Conservation (phyloP, 2,797 vertebrate genomes). For the Pseudomugil gertrudae region DNA sequence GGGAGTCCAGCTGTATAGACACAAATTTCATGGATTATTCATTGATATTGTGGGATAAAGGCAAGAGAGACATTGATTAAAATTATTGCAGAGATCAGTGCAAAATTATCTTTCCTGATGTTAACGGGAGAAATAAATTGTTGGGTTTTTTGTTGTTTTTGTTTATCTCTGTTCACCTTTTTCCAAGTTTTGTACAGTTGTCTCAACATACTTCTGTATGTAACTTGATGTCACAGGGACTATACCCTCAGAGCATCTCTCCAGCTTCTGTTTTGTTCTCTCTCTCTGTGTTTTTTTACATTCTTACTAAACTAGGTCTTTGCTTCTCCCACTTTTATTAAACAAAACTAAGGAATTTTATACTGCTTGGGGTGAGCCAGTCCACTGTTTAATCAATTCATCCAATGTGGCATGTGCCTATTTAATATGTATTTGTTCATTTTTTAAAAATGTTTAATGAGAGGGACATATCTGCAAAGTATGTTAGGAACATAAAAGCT, state of each 20-base stretch:
- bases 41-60: constrained; percentile 25
- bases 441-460: too few relatives aligned
- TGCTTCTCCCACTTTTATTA: background rate
- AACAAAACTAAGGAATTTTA: constrained; percentile 14
- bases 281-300: background rate
- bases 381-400: too few relatives aligned
- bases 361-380: background rate
- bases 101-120: constrained; percentile 52
- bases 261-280: constrained; percentile 32
- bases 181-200: constrained; percentile 1
- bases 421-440: too few relatives aligned
- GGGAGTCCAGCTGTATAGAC: constrained; percentile 44
- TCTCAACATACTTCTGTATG: constrained; percentile 22
- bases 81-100: constrained; percentile 36
- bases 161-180: constrained; percentile 8
- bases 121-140: too few relatives aligned
- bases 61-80: constrained; percentile 9
- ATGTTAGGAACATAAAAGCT: too few relatives aligned
- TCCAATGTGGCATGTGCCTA: too few relatives aligned
- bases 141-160: too few relatives aligned
- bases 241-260: constrained; percentile 39
- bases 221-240: constrained; percentile 46
- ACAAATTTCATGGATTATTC: constrained; percentile 60
- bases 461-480: too few relatives aligned
- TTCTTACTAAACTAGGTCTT: background rate